Evolutionary conservation across 2,113 vertebrate genomes (phyloP).

Genomic region (Triplophysa dalaica): DNA sequence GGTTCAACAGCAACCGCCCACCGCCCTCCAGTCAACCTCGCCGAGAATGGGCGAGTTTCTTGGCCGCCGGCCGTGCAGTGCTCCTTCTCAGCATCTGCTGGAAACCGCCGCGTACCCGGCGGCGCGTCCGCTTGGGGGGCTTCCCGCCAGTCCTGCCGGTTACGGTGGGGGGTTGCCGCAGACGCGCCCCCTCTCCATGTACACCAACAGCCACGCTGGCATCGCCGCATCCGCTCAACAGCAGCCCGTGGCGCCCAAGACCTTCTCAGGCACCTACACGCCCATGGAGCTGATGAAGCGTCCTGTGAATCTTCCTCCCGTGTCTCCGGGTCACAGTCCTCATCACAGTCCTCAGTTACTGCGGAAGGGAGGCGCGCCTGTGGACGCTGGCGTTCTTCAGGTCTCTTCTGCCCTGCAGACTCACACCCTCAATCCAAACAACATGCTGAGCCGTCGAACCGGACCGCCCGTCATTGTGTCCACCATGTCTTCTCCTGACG

Average conservation of each 20-base stretch:
- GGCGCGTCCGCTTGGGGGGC: slow-evolving; percentile 62
- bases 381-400: slow-evolving; percentile 65
- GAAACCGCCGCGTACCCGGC: slow-evolving; percentile 82
- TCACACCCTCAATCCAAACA: slow-evolving; percentile 68
- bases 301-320: slow-evolving; percentile 71
- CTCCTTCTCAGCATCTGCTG: slow-evolving; percentile 88
- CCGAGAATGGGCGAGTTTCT: slow-evolving; percentile 77
- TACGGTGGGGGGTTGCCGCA: slow-evolving; percentile 62
- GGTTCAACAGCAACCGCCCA: slow-evolving; percentile 71
- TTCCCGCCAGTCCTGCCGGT: slow-evolving; percentile 62
- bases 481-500: slow-evolving; percentile 88
- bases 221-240: slow-evolving; percentile 75
- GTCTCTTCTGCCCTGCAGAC: slow-evolving; percentile 58
- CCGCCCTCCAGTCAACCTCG: slow-evolving; percentile 68
- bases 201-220: slow-evolving; percentile 70
- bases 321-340: slow-evolving; percentile 76
- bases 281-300: slow-evolving; percentile 97
- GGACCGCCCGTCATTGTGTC: slow-evolving; percentile 95
- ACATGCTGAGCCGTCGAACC: slow-evolving; percentile 86
- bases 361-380: slow-evolving; percentile 72
- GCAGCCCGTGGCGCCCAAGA: slow-evolving; percentile 77
- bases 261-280: slow-evolving; percentile 86
- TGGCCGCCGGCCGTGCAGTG: slow-evolving; percentile 86
- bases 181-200: slow-evolving; percentile 66
- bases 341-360: slow-evolving; percentile 86